Evolutionary conservation across 2,888 invertebrate species (phyloP), one percentile per base, ranked within the genome.

Genomic region (Gibbula magus): DNA sequence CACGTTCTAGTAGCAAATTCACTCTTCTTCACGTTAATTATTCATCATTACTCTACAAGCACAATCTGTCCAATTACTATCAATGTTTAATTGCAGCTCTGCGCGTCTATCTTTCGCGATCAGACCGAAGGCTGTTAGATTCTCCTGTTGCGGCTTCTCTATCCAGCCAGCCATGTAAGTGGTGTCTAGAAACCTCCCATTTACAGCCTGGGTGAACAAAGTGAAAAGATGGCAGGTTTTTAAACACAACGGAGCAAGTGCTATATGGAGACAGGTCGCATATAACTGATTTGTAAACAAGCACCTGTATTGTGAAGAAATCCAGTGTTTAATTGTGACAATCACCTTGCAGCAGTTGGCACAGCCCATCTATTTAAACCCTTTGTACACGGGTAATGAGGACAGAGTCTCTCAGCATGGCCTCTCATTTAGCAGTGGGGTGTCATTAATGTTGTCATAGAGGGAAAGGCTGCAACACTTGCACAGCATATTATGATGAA

Each of bases 41-140:
- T 61, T 61, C 61, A 61, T 7, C 29, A 29, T 61, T 25, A 25
- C 61, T 61, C 29, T 25, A 61, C 61, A 61, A 29, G 25, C 61
- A 29, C 61, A 29, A 61, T 61, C 61, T 61, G 61, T 61, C 29
- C 61, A 61, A 61, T 61, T 61, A 61, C 29, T 32, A 61, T 61
- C 25, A 61, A 61, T 61, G 22, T 61, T 61, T 61, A 61, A 61
- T 61, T 61, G 29, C 29, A 61, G 29, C 25, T 61, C 61, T 61
- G 29, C 25, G 61, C 25, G n/a, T 29, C 29, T 22, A 18, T 5
- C 29, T 61, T n/a, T 32, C 0, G 61, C 13, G 8, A 61, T 25
- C 45, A 45, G 45, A 45, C 4, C 45, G 10, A 45, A 10, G 45
- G 45, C 45, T 45, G 45, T 45, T 45, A 45, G 45, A 45, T 45